Percentiles rank a stretch among this genome's conserved stretches.
These are phyloP conservation scores for Sphaerophoria rueppellii DNA, from an alignment of 2,888 invertebrate species.

Conservation along the genomic window DNA sequence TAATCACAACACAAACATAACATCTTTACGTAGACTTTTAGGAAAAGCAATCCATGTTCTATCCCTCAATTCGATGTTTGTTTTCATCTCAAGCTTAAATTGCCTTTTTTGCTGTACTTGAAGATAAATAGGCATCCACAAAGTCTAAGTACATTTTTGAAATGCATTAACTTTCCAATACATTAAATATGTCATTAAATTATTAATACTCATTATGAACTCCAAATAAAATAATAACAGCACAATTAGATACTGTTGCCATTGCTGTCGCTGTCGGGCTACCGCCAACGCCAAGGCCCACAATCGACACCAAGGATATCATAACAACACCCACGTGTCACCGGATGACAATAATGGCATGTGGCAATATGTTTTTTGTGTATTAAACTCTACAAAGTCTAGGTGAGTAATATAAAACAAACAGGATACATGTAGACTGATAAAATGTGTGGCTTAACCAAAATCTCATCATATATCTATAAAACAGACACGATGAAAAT, in stretches of 20 bases:
- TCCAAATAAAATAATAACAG: neutral
- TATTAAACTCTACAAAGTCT: neutral
- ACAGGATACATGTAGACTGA: neutral
- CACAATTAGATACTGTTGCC: neutral
- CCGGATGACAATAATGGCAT: constrained; percentile 10
- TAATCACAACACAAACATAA: too few relatives aligned
- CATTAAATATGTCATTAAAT: constrained; percentile 45
- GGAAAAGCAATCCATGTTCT: too few relatives aligned
- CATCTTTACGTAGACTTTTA: too few relatives aligned
- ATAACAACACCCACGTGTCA: constrained; percentile 23
- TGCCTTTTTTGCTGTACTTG: neutral
- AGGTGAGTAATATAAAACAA: neutral
- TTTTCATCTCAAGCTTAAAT: neutral
- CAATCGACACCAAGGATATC: constrained; percentile 3
- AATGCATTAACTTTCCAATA: constrained; percentile 29
- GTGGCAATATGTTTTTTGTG: constrained; percentile 7
- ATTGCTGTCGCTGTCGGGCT: neutral
- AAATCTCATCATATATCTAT: neutral
- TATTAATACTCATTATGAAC: constrained; percentile 37
- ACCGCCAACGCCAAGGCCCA: neutral
- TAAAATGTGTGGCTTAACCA: neutral
- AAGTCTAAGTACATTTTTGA: constrained; percentile 12
- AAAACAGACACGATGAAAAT: neutral
- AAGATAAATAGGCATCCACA: neutral
- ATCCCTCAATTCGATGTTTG: neutral